Percentiles rank a stretch among this genome's conserved stretches.
Evolutionary conservation across 2,797 vertebrate species (phyloP).

Genomic region (Chelmon rostratus): DNA sequence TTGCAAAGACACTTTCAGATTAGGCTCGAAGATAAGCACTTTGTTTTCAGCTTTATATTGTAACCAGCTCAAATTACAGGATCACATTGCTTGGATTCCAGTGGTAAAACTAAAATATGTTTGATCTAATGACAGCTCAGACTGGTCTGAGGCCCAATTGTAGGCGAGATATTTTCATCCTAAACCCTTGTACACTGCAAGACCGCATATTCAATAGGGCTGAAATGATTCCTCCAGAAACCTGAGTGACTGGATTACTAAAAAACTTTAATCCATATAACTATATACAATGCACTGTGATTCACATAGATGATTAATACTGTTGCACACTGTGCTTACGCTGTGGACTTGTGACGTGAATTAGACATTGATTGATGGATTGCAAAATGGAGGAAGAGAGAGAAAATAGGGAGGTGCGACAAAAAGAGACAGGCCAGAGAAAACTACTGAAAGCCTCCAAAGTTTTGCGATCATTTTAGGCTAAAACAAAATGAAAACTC

Average conservation of each 20-base stretch:
- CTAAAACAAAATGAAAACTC: background rate
- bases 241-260: background rate
- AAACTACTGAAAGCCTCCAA: background rate
- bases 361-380: background rate
- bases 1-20: background rate
- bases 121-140: conserved; percentile 9
- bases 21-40: background rate
- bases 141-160: background rate
- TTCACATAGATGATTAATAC: background rate
- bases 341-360: background rate
- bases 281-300: background rate
- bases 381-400: background rate
- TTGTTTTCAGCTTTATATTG: conserved; percentile 4
- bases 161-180: conserved; percentile 9
- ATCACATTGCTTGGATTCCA: conserved; percentile 20
- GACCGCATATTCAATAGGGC: background rate
- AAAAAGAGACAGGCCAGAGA: background rate
- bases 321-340: background rate
- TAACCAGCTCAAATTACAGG: background rate
- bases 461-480: background rate
- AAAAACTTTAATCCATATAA: background rate
- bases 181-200: background rate
- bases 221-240: background rate
- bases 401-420: background rate
- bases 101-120: conserved; percentile 19